These are phyloP conservation scores for Meloidogyne chitwoodi DNA, from an alignment of 1,140 invertebrate species.

Conservation along the genomic window DNA sequence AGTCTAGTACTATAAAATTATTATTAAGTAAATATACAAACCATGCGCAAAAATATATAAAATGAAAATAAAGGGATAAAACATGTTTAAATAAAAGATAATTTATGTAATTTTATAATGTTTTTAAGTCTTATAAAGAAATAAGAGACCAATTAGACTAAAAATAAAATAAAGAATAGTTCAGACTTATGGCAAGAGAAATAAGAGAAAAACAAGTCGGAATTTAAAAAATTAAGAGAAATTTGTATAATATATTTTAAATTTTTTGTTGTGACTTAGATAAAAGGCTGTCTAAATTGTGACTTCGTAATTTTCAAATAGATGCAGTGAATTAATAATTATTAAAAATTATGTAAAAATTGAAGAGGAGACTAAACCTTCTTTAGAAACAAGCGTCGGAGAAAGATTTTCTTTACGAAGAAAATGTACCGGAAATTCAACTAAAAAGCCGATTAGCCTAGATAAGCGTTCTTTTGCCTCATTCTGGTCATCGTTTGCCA, in stretches of 20 bases:
- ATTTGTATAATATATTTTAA: background rate
- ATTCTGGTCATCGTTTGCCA: slow-evolving; percentile 45
- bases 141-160: background rate
- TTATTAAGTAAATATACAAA: too few relatives aligned
- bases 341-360: slow-evolving; percentile 49
- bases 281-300: background rate
- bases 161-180: background rate
- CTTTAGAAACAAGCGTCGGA: slow-evolving; percentile 52
- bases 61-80: too few relatives aligned
- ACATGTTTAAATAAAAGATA: too few relatives aligned
- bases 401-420: slow-evolving; percentile 47
- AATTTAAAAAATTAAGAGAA: background rate
- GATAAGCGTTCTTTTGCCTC: slow-evolving; percentile 40
- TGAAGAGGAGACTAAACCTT: slow-evolving; percentile 54
- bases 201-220: background rate
- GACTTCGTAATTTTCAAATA: background rate
- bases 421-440: slow-evolving; percentile 56
- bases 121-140: background rate
- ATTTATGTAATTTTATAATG: background rate
- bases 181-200: background rate
- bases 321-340: background rate
- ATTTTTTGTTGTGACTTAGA: background rate
- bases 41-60: too few relatives aligned
- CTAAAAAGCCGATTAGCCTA: slow-evolving; percentile 44
- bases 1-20: too few relatives aligned